phyloP scores from a whole-genome alignment of 2,888 invertebrate genomes.

The Eristalinus aeneus region DNA sequence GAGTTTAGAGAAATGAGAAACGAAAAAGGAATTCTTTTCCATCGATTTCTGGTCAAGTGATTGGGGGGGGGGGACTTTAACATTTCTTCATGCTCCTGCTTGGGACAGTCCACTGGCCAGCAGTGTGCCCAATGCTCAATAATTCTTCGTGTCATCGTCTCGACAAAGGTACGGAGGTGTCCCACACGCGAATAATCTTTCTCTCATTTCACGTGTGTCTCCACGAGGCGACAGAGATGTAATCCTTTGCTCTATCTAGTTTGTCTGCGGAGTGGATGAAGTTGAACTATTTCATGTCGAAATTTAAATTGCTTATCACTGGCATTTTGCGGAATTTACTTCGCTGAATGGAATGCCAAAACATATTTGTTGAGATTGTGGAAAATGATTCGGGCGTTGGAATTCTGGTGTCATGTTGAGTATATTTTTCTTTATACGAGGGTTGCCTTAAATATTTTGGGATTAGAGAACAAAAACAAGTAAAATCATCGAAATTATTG shows the following conservation, averaged over 20 bases:
- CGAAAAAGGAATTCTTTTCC: constrained; percentile 20
- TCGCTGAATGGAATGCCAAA: background rate
- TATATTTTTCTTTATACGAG: too few species aligned
- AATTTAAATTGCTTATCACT: background rate
- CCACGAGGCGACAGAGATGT: background rate
- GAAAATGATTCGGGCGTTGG: too few species aligned
- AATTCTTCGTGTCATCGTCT: constrained; percentile 66
- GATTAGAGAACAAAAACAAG: too few species aligned
- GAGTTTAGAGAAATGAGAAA: constrained; percentile 26
- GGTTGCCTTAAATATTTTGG: too few species aligned
- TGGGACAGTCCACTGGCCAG: constrained; percentile 8
- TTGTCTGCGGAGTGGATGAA: background rate
- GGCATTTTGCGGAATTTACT: too few species aligned
- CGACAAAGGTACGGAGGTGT: background rate
- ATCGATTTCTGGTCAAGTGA: constrained; percentile 48
- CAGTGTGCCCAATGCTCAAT: constrained; percentile 40
- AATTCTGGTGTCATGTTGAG: too few species aligned
- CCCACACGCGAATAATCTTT: background rate
- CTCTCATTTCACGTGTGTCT: background rate
- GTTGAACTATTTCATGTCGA: background rate
- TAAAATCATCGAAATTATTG: too few species aligned
- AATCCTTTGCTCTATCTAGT: background rate
- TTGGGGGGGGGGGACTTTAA: constrained; percentile 16
- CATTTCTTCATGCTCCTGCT: background rate
- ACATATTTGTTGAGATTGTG: background rate